phyloP scores from a whole-genome alignment of 2,113 vertebrate species.

The Gallinago paraguaiae region DNA sequence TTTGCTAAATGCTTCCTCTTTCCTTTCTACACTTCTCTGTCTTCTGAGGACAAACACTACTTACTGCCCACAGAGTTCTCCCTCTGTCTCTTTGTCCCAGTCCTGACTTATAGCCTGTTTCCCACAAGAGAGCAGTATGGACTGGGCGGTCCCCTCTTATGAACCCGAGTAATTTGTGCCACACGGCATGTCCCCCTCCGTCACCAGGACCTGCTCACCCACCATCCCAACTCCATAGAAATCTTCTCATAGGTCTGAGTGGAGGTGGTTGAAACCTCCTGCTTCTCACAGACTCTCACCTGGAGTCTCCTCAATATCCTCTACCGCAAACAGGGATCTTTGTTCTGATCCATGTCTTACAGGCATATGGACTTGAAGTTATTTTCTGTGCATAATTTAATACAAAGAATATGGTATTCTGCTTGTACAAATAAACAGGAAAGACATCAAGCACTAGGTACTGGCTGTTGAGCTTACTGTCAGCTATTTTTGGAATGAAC shows the following conservation, averaged over 20 bases:
- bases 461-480: background rate
- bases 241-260: background rate
- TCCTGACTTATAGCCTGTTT: conserved; percentile 22
- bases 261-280: background rate
- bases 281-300: background rate
- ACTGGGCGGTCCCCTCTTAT: background rate
- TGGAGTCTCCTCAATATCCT: background rate
- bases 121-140: background rate
- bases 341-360: background rate
- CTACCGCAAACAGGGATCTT: background rate
- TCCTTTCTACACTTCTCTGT: background rate
- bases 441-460: background rate
- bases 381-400: background rate
- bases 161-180: background rate
- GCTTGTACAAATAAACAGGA: background rate
- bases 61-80: background rate
- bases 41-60: background rate
- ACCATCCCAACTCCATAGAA: background rate
- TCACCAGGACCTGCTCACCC: background rate
- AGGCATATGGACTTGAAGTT: background rate
- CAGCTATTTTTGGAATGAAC: background rate
- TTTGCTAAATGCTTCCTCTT: background rate
- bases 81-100: background rate
- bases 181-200: background rate
- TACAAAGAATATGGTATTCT: background rate